Evolutionary conservation across 2,888 invertebrate species (phyloP).

Genomic region (Therioaphis trifolii): DNA sequence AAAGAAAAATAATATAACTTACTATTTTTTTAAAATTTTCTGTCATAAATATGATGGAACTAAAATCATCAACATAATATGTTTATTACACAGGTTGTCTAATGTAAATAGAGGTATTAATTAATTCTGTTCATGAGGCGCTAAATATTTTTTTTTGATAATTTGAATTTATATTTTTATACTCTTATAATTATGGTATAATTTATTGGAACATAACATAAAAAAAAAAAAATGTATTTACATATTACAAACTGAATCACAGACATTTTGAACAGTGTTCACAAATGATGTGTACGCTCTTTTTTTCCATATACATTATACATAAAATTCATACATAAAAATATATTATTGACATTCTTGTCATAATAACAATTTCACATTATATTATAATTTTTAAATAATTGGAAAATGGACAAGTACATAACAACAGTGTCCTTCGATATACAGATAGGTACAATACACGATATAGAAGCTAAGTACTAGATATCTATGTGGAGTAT

Average conservation of each 20-base stretch:
- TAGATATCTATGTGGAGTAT: not conserved
- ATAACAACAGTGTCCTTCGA: conserved; percentile 11
- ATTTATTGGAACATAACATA: conserved; percentile 57
- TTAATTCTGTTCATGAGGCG: too few species aligned
- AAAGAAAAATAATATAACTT: too few species aligned
- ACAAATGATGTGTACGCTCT: conserved; percentile 58
- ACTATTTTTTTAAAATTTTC: too few species aligned
- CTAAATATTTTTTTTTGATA: conserved; percentile 26
- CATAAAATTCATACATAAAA: conserved; percentile 14
- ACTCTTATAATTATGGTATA: conserved; percentile 58
- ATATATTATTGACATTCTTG: conserved; percentile 11
- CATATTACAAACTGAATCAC: conserved; percentile 57
- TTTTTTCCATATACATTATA: conserved; percentile 29
- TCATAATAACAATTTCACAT: conserved; percentile 38
- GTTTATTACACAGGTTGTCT: too few species aligned
- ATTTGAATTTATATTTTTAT: conserved; percentile 53
- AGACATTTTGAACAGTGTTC: conserved; percentile 61
- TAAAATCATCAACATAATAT: too few species aligned
- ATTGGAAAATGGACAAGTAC: conserved; percentile 32
- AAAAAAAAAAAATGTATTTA: conserved; percentile 55
- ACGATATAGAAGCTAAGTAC: conserved; percentile 25
- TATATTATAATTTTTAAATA: conserved; percentile 23
- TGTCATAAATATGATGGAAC: too few species aligned
- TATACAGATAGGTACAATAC: conserved; percentile 24
- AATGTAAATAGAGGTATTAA: too few species aligned